phyloP scores from a whole-genome alignment of 2,113 vertebrate species.

The Caretta caretta region DNA sequence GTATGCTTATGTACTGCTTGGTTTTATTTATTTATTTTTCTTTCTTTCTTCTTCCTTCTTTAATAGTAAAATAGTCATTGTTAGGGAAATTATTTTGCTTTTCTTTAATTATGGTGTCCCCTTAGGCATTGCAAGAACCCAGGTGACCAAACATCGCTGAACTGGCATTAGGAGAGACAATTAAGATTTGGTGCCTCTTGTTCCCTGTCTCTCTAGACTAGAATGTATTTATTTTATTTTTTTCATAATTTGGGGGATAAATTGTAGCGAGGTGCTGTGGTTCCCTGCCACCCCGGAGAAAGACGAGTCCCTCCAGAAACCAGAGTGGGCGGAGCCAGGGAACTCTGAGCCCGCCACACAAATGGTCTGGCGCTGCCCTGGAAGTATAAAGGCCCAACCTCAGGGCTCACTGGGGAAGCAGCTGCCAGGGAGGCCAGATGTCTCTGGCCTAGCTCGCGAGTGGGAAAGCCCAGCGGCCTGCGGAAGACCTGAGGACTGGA shows the following conservation, averaged over 20 bases:
- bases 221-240: not conserved
- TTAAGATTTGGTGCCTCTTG: not conserved
- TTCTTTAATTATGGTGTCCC: not conserved
- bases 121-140: not conserved
- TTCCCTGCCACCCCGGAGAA: too few species aligned
- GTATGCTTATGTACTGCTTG: accelerated
- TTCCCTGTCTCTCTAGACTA: not conserved
- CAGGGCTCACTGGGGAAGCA: too few species aligned
- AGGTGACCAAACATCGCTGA: not conserved
- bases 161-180: not conserved
- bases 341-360: too few species aligned
- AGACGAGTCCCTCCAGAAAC: too few species aligned
- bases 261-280: not conserved
- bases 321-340: too few species aligned
- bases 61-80: not conserved
- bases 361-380: too few species aligned
- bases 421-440: too few species aligned
- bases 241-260: not conserved
- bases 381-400: too few species aligned
- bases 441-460: too few species aligned
- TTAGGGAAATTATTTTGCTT: not conserved
- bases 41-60: not conserved
- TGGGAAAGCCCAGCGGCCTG: too few species aligned
- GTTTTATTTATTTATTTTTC: not conserved
- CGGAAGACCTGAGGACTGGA: too few species aligned